These are phyloP conservation scores for Parnassius orleans DNA, from an alignment of 2,888 invertebrate genomes.

Conservation along the genomic window DNA sequence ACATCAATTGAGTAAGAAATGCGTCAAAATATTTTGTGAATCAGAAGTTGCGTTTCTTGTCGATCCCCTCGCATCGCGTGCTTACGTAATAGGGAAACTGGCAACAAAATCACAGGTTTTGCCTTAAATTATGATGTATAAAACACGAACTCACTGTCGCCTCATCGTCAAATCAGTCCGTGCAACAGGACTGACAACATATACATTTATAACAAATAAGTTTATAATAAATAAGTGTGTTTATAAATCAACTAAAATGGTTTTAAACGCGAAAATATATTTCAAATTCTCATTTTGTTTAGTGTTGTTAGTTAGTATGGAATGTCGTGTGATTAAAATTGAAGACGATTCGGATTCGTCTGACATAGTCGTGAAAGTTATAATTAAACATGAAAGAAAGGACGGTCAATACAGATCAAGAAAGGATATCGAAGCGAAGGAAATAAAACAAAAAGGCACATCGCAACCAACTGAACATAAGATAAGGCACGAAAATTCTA, in stretches of 20 bases:
- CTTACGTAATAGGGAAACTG: constrained; percentile 18
- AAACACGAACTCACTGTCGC: background rate
- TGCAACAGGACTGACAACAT: constrained; percentile 5
- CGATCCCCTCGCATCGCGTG: background rate
- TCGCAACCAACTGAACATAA: background rate
- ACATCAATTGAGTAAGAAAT: background rate
- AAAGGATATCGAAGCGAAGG: background rate
- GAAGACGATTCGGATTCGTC: constrained; percentile 4
- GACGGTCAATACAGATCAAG: background rate
- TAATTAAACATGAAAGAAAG: constrained; percentile 9
- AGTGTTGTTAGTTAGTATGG: constrained; percentile 6
- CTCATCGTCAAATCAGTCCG: constrained; percentile 2
- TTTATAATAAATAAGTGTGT: background rate
- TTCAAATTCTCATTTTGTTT: constrained; percentile 10
- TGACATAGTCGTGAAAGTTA: constrained; percentile 5
- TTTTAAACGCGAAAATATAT: background rate
- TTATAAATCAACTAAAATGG: constrained; percentile 1
- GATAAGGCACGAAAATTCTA: too few species aligned
- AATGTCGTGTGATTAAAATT: constrained; percentile 18
- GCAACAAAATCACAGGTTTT: constrained; percentile 5
- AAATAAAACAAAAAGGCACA: background rate
- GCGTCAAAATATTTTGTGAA: constrained; percentile 5
- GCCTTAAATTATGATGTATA: constrained; percentile 6
- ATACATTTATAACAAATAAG: background rate
- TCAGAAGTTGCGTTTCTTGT: background rate